phyloP scores from a whole-genome alignment of 2,888 invertebrate species.

The Sepiola atlantica region DNA sequence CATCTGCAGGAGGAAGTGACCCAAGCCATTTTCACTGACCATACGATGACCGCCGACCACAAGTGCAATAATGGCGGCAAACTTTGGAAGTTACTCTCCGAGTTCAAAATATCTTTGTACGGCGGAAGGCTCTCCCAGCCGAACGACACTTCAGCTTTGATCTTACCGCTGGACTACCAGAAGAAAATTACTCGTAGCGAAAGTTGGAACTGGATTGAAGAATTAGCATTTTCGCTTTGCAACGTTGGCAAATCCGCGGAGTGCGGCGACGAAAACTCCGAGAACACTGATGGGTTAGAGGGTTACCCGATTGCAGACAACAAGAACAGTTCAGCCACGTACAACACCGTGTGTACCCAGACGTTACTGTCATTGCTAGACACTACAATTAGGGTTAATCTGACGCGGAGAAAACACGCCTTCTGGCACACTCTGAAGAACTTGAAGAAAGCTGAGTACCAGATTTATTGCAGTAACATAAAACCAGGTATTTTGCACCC shows the following conservation, averaged over 20 bases:
- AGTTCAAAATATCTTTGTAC: neutral
- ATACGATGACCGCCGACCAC: conserved; percentile 24
- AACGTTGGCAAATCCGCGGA: neutral
- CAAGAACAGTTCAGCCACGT: neutral
- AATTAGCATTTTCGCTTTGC: neutral
- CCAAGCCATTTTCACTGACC: neutral
- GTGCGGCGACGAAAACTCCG: neutral
- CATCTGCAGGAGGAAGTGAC: conserved; percentile 35
- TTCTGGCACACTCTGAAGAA: conserved; percentile 41
- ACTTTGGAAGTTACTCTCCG: neutral
- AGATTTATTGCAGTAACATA: neutral
- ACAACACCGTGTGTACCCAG: neutral
- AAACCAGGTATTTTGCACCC: conserved; percentile 38
- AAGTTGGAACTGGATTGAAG: neutral
- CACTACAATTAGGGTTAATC: neutral
- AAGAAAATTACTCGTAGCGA: neutral
- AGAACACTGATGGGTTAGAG: neutral
- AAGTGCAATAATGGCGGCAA: conserved; percentile 4
- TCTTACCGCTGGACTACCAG: neutral
- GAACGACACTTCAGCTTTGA: neutral
- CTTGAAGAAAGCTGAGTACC: conserved; percentile 37
- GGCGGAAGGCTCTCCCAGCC: neutral
- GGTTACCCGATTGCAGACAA: neutral
- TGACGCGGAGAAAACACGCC: conserved; percentile 39
- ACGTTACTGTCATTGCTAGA: conserved; percentile 6